These are phyloP conservation scores for Eptesicus fuscus DNA, from an alignment of 2,113 vertebrate genomes.

Conservation along the genomic window DNA sequence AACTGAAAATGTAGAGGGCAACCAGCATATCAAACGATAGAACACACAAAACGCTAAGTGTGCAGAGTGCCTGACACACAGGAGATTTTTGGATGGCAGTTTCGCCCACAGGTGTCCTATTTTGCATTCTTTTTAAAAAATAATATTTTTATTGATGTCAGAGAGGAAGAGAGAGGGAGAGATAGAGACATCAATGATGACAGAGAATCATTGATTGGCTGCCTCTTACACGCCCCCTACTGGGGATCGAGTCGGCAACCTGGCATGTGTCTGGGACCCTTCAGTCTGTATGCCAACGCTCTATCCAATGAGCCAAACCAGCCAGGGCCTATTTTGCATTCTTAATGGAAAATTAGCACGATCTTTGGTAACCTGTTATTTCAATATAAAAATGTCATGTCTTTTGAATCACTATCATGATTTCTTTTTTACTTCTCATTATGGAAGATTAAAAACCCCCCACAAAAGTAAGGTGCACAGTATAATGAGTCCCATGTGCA, in stretches of 20 bases:
- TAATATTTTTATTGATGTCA: too few relatives aligned
- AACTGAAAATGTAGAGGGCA: background rate
- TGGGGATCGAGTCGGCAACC: too few relatives aligned
- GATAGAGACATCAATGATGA: too few relatives aligned
- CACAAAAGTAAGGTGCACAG: background rate
- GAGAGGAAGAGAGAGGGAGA: too few relatives aligned
- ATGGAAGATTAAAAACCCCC: conserved; percentile 4
- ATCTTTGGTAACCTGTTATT: background rate
- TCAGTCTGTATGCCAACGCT: too few relatives aligned
- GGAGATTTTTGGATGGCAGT: background rate
- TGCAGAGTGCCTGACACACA: background rate
- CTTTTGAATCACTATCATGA: background rate
- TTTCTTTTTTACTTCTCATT: background rate
- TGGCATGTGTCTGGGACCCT: too few relatives aligned
- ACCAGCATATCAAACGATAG: background rate
- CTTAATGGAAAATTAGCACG: background rate
- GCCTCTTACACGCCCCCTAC: too few relatives aligned
- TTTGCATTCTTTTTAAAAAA: background rate
- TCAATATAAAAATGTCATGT: background rate
- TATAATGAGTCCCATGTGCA: background rate
- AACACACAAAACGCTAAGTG: background rate
- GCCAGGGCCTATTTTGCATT: background rate
- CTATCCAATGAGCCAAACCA: too few relatives aligned
- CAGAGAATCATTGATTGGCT: too few relatives aligned
- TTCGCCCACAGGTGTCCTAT: background rate